Percentiles rank a stretch among this genome's conserved stretches.
phyloP scores from a whole-genome alignment of 2,888 invertebrate genomes.

The Watsonalla cultraria region DNA sequence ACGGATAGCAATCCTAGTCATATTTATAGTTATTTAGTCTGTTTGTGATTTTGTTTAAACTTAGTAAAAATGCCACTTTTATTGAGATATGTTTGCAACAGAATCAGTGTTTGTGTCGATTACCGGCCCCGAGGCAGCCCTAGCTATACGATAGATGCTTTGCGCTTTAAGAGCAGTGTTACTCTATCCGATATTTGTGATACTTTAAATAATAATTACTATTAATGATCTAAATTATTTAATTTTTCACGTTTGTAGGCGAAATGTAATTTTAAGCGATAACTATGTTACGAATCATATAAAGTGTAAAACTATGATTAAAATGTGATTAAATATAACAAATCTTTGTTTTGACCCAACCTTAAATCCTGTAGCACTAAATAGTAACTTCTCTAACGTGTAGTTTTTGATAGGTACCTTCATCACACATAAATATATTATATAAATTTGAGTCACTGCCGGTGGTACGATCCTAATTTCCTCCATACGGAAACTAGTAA shows the following conservation, averaged over 20 bases:
- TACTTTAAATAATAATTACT: conserved; percentile 75
- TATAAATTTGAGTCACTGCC: no score
- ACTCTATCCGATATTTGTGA: conserved; percentile 75
- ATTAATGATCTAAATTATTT: conserved; percentile 77
- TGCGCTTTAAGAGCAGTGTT: conserved; percentile 67
- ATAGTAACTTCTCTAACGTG: no score
- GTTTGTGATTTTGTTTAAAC: background rate
- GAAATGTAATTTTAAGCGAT: conserved; percentile 61
- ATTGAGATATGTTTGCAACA: conserved; percentile 8
- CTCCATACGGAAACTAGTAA: no score
- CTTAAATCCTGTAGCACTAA: no score
- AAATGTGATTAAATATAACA: conserved; percentile 62
- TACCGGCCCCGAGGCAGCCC: conserved; percentile 26
- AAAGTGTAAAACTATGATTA: conserved; percentile 65
- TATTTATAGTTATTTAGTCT: background rate
- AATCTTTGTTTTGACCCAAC: conserved; percentile 19
- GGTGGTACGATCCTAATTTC: no score
- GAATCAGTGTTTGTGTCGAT: conserved; percentile 15
- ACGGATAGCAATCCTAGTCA: no score
- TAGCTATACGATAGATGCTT: conserved; percentile 60
- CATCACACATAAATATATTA: no score
- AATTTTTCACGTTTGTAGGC: conserved; percentile 77
- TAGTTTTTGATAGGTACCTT: no score
- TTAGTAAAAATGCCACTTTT: background rate
- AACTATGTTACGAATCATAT: conserved; percentile 62